Evolutionary conservation across 2,888 invertebrate species (phyloP).

Genomic region (Tipula unca): DNA sequence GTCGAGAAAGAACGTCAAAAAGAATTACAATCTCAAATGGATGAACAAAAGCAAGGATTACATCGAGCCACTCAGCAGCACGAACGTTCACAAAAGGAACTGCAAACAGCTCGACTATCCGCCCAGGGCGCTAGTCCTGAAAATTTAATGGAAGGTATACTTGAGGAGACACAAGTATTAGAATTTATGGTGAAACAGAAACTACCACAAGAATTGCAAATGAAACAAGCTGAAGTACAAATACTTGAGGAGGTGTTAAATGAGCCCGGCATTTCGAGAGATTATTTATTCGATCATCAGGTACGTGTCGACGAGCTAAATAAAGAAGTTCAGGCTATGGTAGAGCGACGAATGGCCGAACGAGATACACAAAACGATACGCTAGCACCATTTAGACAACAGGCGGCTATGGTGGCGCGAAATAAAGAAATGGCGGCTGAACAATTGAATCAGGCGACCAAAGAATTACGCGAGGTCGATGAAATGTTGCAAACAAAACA

Average conservation of each 20-base stretch:
- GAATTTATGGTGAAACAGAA: conserved; percentile 69
- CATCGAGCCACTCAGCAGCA: conserved; percentile 25
- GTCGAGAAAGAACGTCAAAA: conserved; percentile 28
- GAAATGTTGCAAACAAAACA: conserved; percentile 52
- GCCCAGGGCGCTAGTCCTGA: conserved; percentile 27
- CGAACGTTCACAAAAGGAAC: conserved; percentile 27
- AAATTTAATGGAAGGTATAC: conserved; percentile 26
- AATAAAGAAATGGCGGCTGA: conserved; percentile 70
- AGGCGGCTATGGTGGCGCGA: conserved; percentile 68
- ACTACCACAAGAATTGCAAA: conserved; percentile 61
- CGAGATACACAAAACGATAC: conserved; percentile 62
- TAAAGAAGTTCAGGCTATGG: conserved; percentile 59
- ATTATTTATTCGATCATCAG: conserved; percentile 54
- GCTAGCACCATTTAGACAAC: conserved; percentile 74
- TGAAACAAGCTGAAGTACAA: conserved; percentile 54
- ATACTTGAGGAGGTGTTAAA: conserved; percentile 60
- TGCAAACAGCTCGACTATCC: conserved; percentile 25
- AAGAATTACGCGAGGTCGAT: conserved; percentile 51
- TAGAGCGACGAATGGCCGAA: conserved; percentile 59
- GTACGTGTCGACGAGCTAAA: conserved; percentile 50
- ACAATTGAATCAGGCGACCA: conserved; percentile 56
- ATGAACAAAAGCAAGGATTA: conserved; percentile 27
- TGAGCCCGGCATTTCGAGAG: conserved; percentile 56
- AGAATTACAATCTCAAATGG: conserved; percentile 27
- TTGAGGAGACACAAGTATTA: conserved; percentile 44